Evolutionary conservation across 2,113 vertebrate genomes (phyloP), one percentile per base, ranked within the genome.

Genomic region (Seriola dumerili): DNA sequence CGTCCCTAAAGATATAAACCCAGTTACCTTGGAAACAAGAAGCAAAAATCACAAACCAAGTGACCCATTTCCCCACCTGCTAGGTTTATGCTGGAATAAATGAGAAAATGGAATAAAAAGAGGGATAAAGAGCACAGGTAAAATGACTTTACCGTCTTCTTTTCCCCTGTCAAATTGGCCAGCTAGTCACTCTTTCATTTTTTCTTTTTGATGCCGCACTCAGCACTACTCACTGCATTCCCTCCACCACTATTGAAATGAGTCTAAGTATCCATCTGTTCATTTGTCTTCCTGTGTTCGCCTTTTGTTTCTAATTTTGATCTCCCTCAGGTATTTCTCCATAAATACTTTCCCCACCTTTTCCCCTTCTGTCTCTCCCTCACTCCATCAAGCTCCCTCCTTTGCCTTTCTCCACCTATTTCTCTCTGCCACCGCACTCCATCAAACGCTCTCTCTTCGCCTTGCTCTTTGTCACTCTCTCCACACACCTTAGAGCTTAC

Each of bases 1-100:
- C 4, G 63, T 48, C 34, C 44, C 66, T 65, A 40, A 74, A 86
- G 71, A 80, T 73, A 61, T 74, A 81, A 83, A 88, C 6, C 42
- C 48, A 2, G 61, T 88, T 57, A 62, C 85, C 83, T 62, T 90
- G 81, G 89, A 82, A 90, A 93, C 83, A 52, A 81, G 73, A 59
- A 65, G 72, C 74, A 84, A 77, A 58, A 72, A 88, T 69, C 25
- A 77, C 77, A 74, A 85, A 87, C 7, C 29, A 19, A 70, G 63
- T 4, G 40, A 21, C 58, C 74, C 59, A n/a, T 17, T 88, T 84
- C 36, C 40, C 76, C 84, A 89, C 85, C 89, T 88, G 76, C 71
- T 80, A 64, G 75, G 65, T 65, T 76, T 73, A 7, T 34, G 70
- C 42, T 71, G 1, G 8, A n/a, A 23, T 71, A 38, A 80, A 71